Evolutionary conservation across 2,888 invertebrate genomes (phyloP).

Genomic region (Drosophila fulvimacula): DNA sequence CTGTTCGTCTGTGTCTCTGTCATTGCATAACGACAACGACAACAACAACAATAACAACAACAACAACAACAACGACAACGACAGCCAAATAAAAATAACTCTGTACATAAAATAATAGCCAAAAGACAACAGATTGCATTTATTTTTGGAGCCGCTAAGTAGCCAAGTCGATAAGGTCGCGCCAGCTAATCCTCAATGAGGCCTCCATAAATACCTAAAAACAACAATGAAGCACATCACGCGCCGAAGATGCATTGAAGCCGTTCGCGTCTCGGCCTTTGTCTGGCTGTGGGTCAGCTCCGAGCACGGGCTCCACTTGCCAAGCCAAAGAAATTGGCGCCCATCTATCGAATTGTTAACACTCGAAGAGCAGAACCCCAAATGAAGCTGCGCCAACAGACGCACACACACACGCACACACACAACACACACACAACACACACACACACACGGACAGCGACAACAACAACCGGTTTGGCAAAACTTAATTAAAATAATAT

Average conservation of each 20-base stretch:
- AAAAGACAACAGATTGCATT: conserved; percentile 62
- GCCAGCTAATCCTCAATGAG: conserved; percentile 75
- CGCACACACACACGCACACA: conserved; percentile 14
- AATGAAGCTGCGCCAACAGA: conserved; percentile 67
- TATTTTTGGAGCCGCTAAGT: conserved; percentile 83
- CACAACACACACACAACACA: conserved; percentile 1
- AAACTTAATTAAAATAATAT: conserved; percentile 83
- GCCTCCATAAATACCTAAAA: conserved; percentile 38
- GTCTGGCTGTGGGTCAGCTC: conserved; percentile 37
- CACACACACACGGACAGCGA: background rate
- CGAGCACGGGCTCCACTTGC: conserved; percentile 60
- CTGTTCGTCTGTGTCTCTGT: conserved; percentile 9
- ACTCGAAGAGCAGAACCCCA: conserved; percentile 68
- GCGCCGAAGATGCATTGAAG: conserved; percentile 47
- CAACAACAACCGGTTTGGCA: conserved; percentile 73
- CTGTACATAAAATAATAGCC: conserved; percentile 45
- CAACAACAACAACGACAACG: conserved; percentile 12
- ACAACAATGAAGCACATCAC: conserved; percentile 35
- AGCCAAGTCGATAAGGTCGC: conserved; percentile 81
- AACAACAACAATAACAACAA: conserved; percentile 9
- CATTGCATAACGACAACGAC: conserved; percentile 47
- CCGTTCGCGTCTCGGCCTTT: background rate
- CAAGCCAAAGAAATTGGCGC: conserved; percentile 77
- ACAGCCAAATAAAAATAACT: conserved; percentile 6
- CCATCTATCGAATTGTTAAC: conserved; percentile 80